Evolutionary conservation across 1,140 invertebrate genomes (phyloP), one percentile per base, ranked within the genome.

Genomic region (Pogonognathellus flavescens): DNA sequence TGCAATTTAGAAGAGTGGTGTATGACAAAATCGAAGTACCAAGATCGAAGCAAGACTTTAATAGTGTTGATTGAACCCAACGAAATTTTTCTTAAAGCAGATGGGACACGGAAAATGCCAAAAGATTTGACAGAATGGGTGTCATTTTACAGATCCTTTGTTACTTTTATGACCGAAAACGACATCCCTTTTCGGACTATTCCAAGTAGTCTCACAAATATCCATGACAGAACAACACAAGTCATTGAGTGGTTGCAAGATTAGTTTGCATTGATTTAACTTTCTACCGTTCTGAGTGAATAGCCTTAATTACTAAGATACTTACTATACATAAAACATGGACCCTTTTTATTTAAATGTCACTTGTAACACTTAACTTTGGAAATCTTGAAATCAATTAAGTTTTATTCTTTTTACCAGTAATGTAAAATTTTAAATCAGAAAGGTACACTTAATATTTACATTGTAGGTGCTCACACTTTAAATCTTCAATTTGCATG

Each of bases 41-140:
- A 53, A 81, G 16, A 55, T 14, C 14, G 3, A 57, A n/a, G 25
- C 0, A 50, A 57, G n/a, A 55, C 50, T 11, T 41, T 53, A 55
- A 55, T 81, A 14, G 13, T 81, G 31, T 52, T 81, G 14, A 50
- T 81, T 0, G 80, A 81, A n/a, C 80, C 80, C 2, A 81, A 81
- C 18, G 50, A 53, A 53, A 20, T 55, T 22, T 81, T 81, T n/a
- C 18, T 81, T 4, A 55, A 4, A 9, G 80, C 50, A 6, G 80
- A 81, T n/a, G 80, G 80, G 16, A 81, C 80, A 31, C 14, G 80
- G 55, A 81, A 55, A 57, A 81, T 81, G 50, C 80, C 80, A 8
- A 22, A 8, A 18, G 50, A 20, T 16, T 25, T 81, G 7, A 7
- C 55, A 81, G 80, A 81, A 55, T 81, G 80, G 80, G 1, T 18